A percentile compares a stretch with the other conserved stretches of the same genome.
These are phyloP conservation scores for Hylaea fasciaria DNA, from an alignment of 2,888 invertebrate species.

Conservation along the genomic window DNA sequence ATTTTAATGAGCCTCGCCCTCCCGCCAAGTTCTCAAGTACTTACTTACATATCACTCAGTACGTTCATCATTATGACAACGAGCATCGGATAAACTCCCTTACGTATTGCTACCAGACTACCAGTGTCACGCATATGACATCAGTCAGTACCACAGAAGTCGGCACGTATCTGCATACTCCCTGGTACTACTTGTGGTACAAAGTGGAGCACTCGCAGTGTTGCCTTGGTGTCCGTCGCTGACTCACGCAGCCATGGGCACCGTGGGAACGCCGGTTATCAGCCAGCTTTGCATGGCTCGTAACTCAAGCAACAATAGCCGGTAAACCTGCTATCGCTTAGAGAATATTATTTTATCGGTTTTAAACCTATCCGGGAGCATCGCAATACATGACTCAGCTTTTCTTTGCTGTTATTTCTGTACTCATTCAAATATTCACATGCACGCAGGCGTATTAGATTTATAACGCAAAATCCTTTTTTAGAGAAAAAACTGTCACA, in stretches of 20 bases:
- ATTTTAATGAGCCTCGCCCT: conserved; percentile 26
- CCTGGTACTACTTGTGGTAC: conserved; percentile 32
- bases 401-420: background rate
- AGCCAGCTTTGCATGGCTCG: conserved; percentile 51
- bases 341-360: conserved; percentile 41
- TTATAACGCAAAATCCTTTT: too few relatives aligned
- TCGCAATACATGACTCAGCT: conserved; percentile 18
- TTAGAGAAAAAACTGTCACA: too few relatives aligned
- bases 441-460: too few relatives aligned
- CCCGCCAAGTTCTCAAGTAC: conserved; percentile 10
- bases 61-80: conserved; percentile 28
- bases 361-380: conserved; percentile 30
- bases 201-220: conserved; percentile 54
- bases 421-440: too few relatives aligned
- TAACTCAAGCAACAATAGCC: conserved; percentile 48
- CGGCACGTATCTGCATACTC: conserved; percentile 67
- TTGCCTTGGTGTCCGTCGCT: conserved; percentile 63
- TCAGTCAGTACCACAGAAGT: too few relatives aligned
- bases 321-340: conserved; percentile 36
- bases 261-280: conserved; percentile 66
- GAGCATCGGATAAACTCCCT: conserved; percentile 59
- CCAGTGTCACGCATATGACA: conserved; percentile 46
- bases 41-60: conserved; percentile 22
- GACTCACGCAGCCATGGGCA: conserved; percentile 65
- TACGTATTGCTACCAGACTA: too few relatives aligned